phyloP scores from a whole-genome alignment of 2,888 invertebrate species.

The Agrochola macilenta region DNA sequence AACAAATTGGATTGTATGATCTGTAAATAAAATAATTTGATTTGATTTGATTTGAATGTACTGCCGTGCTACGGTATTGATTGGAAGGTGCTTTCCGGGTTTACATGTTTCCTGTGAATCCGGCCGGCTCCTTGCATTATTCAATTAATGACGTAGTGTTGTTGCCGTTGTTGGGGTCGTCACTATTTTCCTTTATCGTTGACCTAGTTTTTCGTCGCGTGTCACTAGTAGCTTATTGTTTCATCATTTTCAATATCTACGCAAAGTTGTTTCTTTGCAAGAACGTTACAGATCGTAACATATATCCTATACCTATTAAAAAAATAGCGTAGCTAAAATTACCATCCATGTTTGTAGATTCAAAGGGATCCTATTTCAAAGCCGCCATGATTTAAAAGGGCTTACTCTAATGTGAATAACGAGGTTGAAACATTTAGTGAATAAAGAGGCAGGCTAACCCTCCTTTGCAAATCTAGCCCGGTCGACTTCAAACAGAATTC shows the following conservation, averaged over 20 bases:
- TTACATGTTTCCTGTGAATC: slow-evolving; percentile 68
- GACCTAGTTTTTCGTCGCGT: slow-evolving; percentile 72
- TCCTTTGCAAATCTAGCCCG: slow-evolving; percentile 77
- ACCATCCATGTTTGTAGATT: slow-evolving; percentile 72
- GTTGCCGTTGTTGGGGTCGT: slow-evolving; percentile 65
- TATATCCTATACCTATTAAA: slow-evolving; percentile 19
- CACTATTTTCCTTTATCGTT: slow-evolving; percentile 71
- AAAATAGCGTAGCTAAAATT: slow-evolving; percentile 58
- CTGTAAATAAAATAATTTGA: too few relatives aligned
- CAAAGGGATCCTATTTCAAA: slow-evolving; percentile 83
- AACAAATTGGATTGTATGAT: too few relatives aligned
- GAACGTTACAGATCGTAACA: slow-evolving; percentile 19
- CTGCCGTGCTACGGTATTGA: slow-evolving; percentile 48
- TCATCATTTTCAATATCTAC: slow-evolving; percentile 29
- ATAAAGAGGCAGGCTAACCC: slow-evolving; percentile 83
- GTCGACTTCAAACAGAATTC: slow-evolving; percentile 77
- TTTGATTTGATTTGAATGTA: too few relatives aligned
- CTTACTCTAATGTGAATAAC: slow-evolving; percentile 86
- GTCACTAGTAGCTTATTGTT: slow-evolving; percentile 59
- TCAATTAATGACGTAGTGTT: slow-evolving; percentile 59
- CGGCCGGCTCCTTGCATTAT: slow-evolving; percentile 66
- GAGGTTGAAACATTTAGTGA: slow-evolving; percentile 85
- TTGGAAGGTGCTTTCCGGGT: slow-evolving; percentile 76
- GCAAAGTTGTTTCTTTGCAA: slow-evolving; percentile 17
- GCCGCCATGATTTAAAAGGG: slow-evolving; percentile 82